phyloP scores from a whole-genome alignment of 2,797 vertebrate genomes.

The Yasuhikotakia modesta region DNA sequence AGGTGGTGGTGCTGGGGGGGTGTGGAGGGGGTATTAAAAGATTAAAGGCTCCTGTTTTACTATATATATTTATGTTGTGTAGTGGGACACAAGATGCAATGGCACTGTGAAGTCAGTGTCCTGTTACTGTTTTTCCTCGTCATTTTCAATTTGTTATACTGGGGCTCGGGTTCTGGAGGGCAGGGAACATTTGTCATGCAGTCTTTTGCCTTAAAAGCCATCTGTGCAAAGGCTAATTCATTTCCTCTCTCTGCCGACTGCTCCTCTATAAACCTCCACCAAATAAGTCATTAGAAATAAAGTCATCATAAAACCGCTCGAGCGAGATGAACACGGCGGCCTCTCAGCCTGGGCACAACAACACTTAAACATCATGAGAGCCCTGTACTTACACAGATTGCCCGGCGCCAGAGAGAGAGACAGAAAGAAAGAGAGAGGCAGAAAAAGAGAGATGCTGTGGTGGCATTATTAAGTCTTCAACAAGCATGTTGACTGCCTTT shows the following conservation, averaged over 20 bases:
- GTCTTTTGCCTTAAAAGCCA: slow-evolving; percentile 71
- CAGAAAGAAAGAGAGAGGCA: background rate
- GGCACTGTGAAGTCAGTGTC: slow-evolving; percentile 71
- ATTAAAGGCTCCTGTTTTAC: slow-evolving; percentile 57
- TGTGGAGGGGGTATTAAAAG: slow-evolving; percentile 49
- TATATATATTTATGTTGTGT: slow-evolving; percentile 60
- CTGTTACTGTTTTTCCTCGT: slow-evolving; percentile 65
- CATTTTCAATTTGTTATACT: slow-evolving; percentile 74
- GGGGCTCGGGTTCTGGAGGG: slow-evolving; percentile 69
- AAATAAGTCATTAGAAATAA: slow-evolving; percentile 68
- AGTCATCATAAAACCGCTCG: slow-evolving; percentile 59
- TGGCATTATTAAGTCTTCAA: background rate
- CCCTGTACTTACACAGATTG: slow-evolving; percentile 13
- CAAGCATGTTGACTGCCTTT: slow-evolving; percentile 7
- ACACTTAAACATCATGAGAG: slow-evolving; percentile 46
- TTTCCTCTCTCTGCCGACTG: slow-evolving; percentile 68
- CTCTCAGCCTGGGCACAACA: slow-evolving; percentile 16
- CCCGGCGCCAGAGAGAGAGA: slow-evolving; percentile 18
- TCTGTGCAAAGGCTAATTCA: slow-evolving; percentile 72
- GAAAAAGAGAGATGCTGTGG: background rate
- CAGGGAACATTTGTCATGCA: slow-evolving; percentile 72
- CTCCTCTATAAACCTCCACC: slow-evolving; percentile 72
- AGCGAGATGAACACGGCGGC: slow-evolving; percentile 38
- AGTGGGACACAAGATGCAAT: slow-evolving; percentile 54
- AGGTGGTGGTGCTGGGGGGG: slow-evolving; percentile 21